Conservation (phyloP, 2,888 invertebrate genomes). For the Spicauda simplicius region DNA sequence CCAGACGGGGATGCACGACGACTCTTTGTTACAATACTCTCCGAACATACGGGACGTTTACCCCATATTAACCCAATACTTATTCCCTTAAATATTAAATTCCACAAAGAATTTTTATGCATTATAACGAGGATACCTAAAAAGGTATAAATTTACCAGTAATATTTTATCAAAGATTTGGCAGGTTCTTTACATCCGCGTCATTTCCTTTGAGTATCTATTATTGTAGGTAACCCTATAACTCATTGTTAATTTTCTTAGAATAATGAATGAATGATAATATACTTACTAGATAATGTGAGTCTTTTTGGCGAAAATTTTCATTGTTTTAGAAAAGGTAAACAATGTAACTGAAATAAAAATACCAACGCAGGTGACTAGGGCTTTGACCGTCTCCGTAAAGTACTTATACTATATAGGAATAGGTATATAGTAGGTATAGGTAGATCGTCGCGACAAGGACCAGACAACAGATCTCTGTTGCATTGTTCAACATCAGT, state of each 20-base stretch:
- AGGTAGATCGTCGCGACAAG: constrained; percentile 15
- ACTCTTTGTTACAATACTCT: constrained; percentile 63
- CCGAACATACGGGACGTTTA: constrained; percentile 62
- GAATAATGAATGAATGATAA: too few relatives aligned
- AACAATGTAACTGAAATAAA: not conserved
- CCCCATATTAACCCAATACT: constrained; percentile 49
- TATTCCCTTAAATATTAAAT: constrained; percentile 13
- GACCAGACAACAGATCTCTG: constrained; percentile 2
- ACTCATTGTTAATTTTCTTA: not conserved
- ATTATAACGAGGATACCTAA: too few relatives aligned
- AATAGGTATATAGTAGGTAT: not conserved
- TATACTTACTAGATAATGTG: too few relatives aligned
- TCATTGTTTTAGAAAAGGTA: too few relatives aligned
- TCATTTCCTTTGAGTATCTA: not conserved
- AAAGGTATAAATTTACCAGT: too few relatives aligned
- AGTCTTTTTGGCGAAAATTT: too few relatives aligned
- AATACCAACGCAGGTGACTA: not conserved
- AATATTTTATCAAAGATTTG: too few relatives aligned
- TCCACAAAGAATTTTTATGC: not conserved
- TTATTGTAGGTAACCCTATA: not conserved
- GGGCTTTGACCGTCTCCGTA: constrained; percentile 21
- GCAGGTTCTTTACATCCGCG: too few relatives aligned
- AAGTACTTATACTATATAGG: not conserved
- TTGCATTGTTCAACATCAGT: constrained; percentile 9
- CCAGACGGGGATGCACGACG: constrained; percentile 66